A percentile compares a stretch with the other conserved stretches of the same genome.
These are phyloP conservation scores for Cyphomyrmex costatus DNA, from an alignment of 1,140 invertebrate genomes.

Conservation along the genomic window DNA sequence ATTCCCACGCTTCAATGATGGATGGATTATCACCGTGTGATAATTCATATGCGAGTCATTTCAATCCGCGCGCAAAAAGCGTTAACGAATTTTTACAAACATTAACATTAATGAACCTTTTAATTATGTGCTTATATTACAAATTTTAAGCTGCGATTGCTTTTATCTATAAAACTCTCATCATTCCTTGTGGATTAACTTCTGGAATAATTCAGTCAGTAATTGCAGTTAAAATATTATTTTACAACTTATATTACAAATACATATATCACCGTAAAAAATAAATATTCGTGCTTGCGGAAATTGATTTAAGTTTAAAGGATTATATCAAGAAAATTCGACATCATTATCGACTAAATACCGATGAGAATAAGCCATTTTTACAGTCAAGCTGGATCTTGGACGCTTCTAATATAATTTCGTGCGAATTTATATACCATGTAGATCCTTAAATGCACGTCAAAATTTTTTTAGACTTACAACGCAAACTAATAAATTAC, in stretches of 20 bases:
- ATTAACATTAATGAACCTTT: neutral
- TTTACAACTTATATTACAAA: neutral
- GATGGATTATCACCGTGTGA: conserved; percentile 41
- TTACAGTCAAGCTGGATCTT: too few relatives aligned
- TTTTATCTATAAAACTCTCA: neutral
- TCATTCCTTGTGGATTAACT: neutral
- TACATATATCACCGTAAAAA: neutral
- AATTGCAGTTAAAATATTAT: conserved; percentile 1
- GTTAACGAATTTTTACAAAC: neutral
- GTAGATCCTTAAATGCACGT: too few relatives aligned
- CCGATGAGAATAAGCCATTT: too few relatives aligned
- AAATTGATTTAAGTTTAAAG: conserved; percentile 3
- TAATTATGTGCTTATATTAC: neutral
- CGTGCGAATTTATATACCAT: too few relatives aligned
- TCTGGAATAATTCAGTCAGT: neutral
- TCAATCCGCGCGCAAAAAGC: neutral
- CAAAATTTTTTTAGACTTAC: too few relatives aligned
- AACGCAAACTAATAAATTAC: too few relatives aligned
- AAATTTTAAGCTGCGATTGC: neutral
- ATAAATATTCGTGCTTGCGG: neutral
- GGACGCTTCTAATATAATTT: too few relatives aligned
- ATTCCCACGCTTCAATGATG: conserved; percentile 29
- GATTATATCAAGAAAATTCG: neutral
- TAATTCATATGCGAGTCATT: conserved; percentile 42
- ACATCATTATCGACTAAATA: too few relatives aligned